Base-by-base conservation (phyloP, 2,113 vertebrate species). In the Pithys albifrons region DNA sequence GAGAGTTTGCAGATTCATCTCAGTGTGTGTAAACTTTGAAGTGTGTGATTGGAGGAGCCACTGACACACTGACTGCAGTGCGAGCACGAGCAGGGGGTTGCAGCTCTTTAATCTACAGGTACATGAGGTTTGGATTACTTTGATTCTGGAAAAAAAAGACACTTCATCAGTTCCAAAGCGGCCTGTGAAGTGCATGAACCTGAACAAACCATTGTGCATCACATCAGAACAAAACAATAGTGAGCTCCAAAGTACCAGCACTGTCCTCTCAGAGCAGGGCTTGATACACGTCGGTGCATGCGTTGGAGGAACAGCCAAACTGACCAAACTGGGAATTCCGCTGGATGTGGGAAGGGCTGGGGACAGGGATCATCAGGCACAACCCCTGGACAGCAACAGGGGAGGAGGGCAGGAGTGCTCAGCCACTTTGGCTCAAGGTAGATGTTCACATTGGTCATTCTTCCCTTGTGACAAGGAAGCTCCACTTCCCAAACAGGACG, bases 41-140 rank as follows among this genome's bases (percentile, higher is more conserved):
- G 87, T 65, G 3, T 13, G 76, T 20, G 10, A 71, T 0, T 27
- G 27, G 8, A 58, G 76, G 73, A 85, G 67, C 83, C 93, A 91
- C n/a, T 25, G 54, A 82, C 39, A 8, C 81, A 94, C 58, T 12
- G 70, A 94, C 45, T 14, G 37, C 35, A 0, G 57, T 9, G 93
- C 19, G 29, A 79, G 94, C 85, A 88, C 72, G 88, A 93, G 95
- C 93, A 8, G 7, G 75, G 85, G 81, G 5, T 79, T 91, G 94
- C 88, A 90, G 48, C 89, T 93, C 82, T 93, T 92, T 91, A 88
- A 91, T 88, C 91, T 88, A 85, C 78, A 80, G 48, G 78, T 89
- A 74, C 93, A 77, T 22, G 71, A 94, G 85, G 67, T 95, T 76
- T 73, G 85, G 67, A 51, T 85, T 61, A 48, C 79, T 82, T 48